Percentiles rank a stretch among this genome's conserved stretches.
Evolutionary conservation across 2,888 invertebrate genomes (phyloP).

Genomic region (Oligia latruncula): DNA sequence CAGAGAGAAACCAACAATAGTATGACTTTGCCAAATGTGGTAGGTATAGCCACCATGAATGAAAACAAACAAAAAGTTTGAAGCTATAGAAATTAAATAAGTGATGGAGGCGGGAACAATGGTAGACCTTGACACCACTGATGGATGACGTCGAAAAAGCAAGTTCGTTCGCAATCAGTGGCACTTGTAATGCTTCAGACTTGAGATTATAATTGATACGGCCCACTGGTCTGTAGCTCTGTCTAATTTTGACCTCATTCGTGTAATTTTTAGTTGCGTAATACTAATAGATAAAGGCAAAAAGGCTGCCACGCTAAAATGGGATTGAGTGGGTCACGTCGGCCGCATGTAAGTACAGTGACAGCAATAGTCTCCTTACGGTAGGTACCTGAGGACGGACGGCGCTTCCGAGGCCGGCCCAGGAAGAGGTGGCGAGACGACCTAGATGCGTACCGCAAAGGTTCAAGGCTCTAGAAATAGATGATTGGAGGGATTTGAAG

Average conservation of each 20-base stretch:
- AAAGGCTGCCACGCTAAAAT: not conserved
- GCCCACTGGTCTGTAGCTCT: slow-evolving; percentile 49
- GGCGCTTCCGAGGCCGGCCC: too few relatives aligned
- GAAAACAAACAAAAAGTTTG: slow-evolving; percentile 53
- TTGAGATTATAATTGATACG: slow-evolving; percentile 58
- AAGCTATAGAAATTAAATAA: slow-evolving; percentile 52
- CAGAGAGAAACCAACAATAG: slow-evolving; percentile 11
- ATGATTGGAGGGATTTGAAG: too few relatives aligned
- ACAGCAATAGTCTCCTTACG: not conserved
- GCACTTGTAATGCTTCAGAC: slow-evolving; percentile 56
- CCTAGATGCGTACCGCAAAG: too few relatives aligned
- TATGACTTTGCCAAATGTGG: slow-evolving; percentile 21
- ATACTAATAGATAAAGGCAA: not conserved
- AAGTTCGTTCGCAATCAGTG: slow-evolving; percentile 56
- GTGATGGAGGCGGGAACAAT: slow-evolving; percentile 48
- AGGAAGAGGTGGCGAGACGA: not conserved
- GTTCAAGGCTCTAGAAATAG: too few relatives aligned
- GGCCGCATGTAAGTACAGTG: too few relatives aligned
- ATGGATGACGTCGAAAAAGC: slow-evolving; percentile 49
- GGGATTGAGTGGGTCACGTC: not conserved
- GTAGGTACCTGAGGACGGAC: too few relatives aligned
- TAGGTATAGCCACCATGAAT: slow-evolving; percentile 42
- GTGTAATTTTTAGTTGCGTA: slow-evolving; percentile 18
- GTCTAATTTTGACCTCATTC: slow-evolving; percentile 52
- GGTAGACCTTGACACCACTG: slow-evolving; percentile 68